Percentiles rank a stretch among this genome's conserved stretches.
phyloP scores from a whole-genome alignment of 2,797 vertebrate species.

The Leuciscus waleckii region DNA sequence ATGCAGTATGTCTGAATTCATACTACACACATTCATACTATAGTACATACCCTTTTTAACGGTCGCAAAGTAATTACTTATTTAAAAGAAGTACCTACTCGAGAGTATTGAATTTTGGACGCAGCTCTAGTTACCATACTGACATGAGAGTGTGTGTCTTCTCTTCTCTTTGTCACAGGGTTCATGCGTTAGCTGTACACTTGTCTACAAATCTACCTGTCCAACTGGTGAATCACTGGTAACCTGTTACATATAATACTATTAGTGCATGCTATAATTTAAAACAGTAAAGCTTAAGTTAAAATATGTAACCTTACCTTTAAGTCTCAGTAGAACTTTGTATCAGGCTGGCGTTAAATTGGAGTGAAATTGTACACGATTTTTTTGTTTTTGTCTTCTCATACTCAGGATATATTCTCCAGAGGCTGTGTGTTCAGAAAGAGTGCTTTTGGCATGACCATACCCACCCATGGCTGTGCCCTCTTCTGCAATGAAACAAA shows the following conservation, averaged over 20 bases:
- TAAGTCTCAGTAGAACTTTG: not conserved
- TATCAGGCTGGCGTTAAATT: not conserved
- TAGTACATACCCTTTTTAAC: not conserved
- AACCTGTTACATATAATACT: slow-evolving; percentile 42
- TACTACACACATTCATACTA: not conserved
- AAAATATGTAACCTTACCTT: not conserved
- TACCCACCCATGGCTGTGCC: slow-evolving; percentile 52
- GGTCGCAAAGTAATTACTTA: not conserved
- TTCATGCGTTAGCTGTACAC: slow-evolving; percentile 69
- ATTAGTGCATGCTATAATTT: not conserved
- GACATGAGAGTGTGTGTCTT: not conserved
- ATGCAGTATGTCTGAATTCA: not conserved
- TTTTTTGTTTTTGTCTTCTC: not conserved
- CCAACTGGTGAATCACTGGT: slow-evolving; percentile 68
- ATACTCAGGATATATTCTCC: slow-evolving; percentile 29
- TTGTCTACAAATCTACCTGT: slow-evolving; percentile 62
- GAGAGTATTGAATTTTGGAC: not conserved
- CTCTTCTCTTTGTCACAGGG: slow-evolving; percentile 63
- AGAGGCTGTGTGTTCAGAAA: slow-evolving; percentile 40
- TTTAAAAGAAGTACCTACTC: not conserved
- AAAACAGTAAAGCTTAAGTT: not conserved
- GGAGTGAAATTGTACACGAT: not conserved
- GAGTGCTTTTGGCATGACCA: not conserved
- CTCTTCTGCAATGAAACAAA: slow-evolving; percentile 55
- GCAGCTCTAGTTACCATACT: not conserved